Evolutionary conservation across 2,888 invertebrate species (phyloP).

Genomic region (Megastigmus dorsalis): DNA sequence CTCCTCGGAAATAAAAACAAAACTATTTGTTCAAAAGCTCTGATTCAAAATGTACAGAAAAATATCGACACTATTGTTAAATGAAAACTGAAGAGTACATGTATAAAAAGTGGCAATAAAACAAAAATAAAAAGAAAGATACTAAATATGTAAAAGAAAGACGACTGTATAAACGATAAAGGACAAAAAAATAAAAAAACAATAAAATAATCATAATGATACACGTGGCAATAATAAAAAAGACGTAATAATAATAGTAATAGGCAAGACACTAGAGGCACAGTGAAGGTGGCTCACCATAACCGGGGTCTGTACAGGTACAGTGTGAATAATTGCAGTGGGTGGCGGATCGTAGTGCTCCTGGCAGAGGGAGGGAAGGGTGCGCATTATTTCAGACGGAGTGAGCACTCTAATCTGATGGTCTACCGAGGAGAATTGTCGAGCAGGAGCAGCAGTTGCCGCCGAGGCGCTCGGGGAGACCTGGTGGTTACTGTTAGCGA

Average conservation of each 20-base stretch:
- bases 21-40: background rate
- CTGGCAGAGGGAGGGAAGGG: slow-evolving; percentile 88
- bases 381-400: slow-evolving; percentile 93
- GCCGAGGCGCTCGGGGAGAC: slow-evolving; percentile 65
- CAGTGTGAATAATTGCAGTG: slow-evolving; percentile 76
- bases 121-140: background rate
- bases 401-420: slow-evolving; percentile 92
- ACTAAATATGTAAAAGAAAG: slow-evolving; percentile 1
- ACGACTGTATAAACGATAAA: background rate
- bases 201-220: slow-evolving; percentile 9
- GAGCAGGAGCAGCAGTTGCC: slow-evolving; percentile 75
- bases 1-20: slow-evolving; percentile 21
- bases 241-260: slow-evolving; percentile 11
- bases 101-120: background rate
- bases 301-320: slow-evolving; percentile 74
- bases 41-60: slow-evolving; percentile 23
- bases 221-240: slow-evolving; percentile 21
- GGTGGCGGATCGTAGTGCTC: slow-evolving; percentile 80
- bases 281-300: slow-evolving; percentile 75
- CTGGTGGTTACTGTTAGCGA: too few relatives aligned
- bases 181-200: background rate
- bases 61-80: background rate
- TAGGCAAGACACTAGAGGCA: slow-evolving; percentile 73
- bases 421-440: slow-evolving; percentile 78
- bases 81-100: too few relatives aligned